Evolutionary conservation across 2,797 vertebrate species (phyloP).

Genomic region (Geotrypetes seraphini): DNA sequence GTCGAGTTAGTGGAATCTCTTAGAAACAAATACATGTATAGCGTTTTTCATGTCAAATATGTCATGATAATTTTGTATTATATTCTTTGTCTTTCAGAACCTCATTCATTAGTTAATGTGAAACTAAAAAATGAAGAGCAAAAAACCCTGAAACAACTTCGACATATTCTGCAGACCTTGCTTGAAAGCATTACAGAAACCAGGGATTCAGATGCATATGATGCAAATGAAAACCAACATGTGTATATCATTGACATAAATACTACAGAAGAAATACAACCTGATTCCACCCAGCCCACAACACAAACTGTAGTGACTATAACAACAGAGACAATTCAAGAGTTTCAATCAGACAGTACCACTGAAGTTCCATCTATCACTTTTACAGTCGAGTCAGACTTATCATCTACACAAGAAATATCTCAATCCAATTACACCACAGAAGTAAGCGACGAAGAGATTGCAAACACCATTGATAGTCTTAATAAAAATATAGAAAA

Average conservation of each 20-base stretch:
- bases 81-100: constrained; percentile 1
- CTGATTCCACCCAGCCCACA: no score
- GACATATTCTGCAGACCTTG: constrained; percentile 12
- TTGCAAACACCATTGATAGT: constrained; percentile 1
- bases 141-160: constrained; percentile 20
- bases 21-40: no score
- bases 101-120: background rate
- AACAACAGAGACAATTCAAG: background rate
- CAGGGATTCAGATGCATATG: background rate
- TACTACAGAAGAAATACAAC: background rate
- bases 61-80: no score
- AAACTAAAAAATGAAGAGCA: constrained; percentile 5
- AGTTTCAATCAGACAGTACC: no score
- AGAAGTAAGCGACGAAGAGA: no score
- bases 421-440: no score
- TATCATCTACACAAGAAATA: no score
- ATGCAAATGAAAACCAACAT: background rate
- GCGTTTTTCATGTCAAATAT: no score
- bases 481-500: background rate
- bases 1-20: no score
- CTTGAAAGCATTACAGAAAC: background rate
- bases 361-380: accelerated
- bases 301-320: accelerated
- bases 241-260: background rate
- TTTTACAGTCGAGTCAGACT: no score